These are phyloP conservation scores for Caenorhabditis tropicalis DNA, from an alignment of 1,140 invertebrate species.

Conservation along the genomic window DNA sequence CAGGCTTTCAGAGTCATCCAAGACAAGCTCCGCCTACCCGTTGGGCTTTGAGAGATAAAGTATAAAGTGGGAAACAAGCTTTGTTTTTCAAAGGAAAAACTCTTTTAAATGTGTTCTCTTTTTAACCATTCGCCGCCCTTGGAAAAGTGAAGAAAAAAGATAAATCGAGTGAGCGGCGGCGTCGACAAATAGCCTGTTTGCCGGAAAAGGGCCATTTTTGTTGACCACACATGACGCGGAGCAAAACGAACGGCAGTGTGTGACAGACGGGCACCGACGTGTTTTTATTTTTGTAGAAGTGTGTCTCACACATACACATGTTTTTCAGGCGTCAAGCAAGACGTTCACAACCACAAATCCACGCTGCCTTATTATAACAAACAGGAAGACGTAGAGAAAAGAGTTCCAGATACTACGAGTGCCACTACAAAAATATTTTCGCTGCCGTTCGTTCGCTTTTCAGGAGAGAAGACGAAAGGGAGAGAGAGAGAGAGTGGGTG, in stretches of 20 bases:
- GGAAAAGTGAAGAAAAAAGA: neutral
- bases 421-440: constrained; percentile 26
- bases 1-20: too few relatives aligned
- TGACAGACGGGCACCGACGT: neutral
- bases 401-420: neutral
- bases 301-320: constrained; percentile 16
- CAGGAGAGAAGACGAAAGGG: neutral
- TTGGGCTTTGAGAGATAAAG: neutral
- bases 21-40: neutral
- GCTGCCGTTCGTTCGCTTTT: neutral
- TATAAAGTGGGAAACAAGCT: neutral
- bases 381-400: neutral
- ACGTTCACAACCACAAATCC: constrained; percentile 13
- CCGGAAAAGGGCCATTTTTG: constrained; percentile 35
- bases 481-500: neutral
- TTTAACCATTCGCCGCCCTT: neutral
- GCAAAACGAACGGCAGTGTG: neutral
- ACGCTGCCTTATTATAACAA: neutral
- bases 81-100: too few relatives aligned
- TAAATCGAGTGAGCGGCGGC: neutral
- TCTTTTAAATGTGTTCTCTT: constrained; percentile 1
- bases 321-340: constrained; percentile 32
- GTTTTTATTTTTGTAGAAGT: constrained; percentile 32
- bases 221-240: constrained; percentile 27
- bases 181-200: constrained; percentile 25